Evolutionary conservation across 2,797 vertebrate species (phyloP).

Genomic region (Erethizon dorsatum): DNA sequence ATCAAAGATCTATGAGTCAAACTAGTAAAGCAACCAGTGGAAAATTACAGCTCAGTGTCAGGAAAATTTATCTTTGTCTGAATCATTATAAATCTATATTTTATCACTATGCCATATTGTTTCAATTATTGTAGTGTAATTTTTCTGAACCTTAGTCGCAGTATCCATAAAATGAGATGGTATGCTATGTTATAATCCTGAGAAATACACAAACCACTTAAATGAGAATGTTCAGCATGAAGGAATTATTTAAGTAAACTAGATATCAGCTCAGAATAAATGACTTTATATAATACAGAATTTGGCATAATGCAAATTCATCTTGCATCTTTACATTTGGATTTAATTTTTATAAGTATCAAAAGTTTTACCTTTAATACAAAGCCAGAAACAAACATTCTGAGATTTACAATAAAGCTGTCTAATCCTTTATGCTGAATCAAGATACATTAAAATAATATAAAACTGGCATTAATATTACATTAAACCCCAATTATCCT

Average conservation of each 20-base stretch:
- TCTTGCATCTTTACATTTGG: not conserved
- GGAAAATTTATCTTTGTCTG: not conserved
- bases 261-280: not conserved
- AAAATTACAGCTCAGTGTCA: not conserved
- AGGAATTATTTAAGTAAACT: not conserved
- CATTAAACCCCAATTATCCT: slow-evolving; percentile 1
- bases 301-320: not conserved
- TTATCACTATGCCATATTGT: not conserved
- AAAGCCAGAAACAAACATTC: not conserved
- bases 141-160: slow-evolving; percentile 11
- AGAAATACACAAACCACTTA: not conserved
- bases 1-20: not conserved
- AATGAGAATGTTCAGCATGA: not conserved
- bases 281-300: not conserved
- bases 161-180: not conserved
- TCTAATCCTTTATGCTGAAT: not conserved
- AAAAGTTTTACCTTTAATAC: slow-evolving; percentile 38
- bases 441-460: slow-evolving; percentile 7
- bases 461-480: not conserved
- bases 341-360: slow-evolving; percentile 17
- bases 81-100: not conserved
- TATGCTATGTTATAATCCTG: too few relatives aligned
- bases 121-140: not conserved
- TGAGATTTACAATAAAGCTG: not conserved
- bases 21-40: not conserved